phyloP scores from a whole-genome alignment of 1,140 invertebrate genomes.

The Tetranychus urticae region DNA sequence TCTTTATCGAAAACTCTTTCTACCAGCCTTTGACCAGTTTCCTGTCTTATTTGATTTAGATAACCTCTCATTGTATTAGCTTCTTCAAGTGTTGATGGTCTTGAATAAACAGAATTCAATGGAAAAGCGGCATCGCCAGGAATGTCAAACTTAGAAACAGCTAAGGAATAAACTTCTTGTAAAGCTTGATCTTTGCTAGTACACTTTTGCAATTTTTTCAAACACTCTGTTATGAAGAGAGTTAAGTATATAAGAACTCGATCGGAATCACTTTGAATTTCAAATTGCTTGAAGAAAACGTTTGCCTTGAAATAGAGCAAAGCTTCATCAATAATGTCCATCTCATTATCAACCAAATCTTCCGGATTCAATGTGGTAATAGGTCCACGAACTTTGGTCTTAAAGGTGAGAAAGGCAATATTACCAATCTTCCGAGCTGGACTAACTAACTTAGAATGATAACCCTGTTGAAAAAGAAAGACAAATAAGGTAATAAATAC shows the following conservation, averaged over 20 bases:
- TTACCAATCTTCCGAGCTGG: constrained; percentile 50
- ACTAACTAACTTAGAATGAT: constrained; percentile 63
- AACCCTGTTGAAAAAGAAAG: constrained; percentile 33
- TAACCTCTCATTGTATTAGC: constrained; percentile 66
- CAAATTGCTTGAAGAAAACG: constrained; percentile 95
- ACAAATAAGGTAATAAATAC: too few relatives aligned
- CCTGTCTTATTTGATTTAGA: constrained; percentile 78
- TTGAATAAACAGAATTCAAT: constrained; percentile 87
- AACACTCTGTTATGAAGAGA: constrained; percentile 92
- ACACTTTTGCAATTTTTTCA: constrained; percentile 81
- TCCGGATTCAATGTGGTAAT: constrained; percentile 27
- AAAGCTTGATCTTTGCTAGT: constrained; percentile 60
- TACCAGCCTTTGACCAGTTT: constrained; percentile 65
- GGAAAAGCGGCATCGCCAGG: constrained; percentile 89
- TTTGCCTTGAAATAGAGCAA: constrained; percentile 95
- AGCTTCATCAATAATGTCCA: constrained; percentile 93
- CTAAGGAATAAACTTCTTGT: constrained; percentile 88
- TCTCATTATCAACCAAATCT: constrained; percentile 24
- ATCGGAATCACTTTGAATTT: constrained; percentile 85
- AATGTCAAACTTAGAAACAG: constrained; percentile 83
- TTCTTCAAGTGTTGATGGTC: constrained; percentile 49
- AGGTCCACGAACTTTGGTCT: constrained; percentile 64
- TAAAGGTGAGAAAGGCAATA: constrained; percentile 65
- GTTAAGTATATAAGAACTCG: constrained; percentile 92
- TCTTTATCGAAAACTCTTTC: constrained; percentile 72